Base-by-base conservation (phyloP, 1,140 invertebrate genomes). In the Lepidurus packardi region DNA sequence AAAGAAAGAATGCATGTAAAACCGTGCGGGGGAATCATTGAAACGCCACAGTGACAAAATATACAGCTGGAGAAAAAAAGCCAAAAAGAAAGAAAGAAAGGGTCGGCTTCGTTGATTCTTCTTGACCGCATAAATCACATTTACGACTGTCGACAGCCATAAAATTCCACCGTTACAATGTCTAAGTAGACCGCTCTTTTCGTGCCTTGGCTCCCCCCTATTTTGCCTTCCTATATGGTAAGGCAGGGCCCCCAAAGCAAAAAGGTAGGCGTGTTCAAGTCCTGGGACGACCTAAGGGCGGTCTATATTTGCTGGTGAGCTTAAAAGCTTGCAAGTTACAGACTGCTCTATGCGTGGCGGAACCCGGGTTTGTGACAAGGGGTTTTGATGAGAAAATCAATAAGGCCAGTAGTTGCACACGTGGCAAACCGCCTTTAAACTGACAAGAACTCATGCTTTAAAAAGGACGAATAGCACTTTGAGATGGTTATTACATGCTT, bases 101-200 rank as follows among this genome's bases (percentile, higher is more conserved):
- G 53, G 53, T 65, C 21, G 53, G 53, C 16, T 65, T 21, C 53
- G 53, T 65, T 65, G 53, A 65, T 65, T 65, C 13, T 65, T 65
- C 53, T 65, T 65, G 53, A 65, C 53, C 53, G 53, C 53, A 65
- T 65, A 65, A 65, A 65, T 65, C 53, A 65, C 53, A 9, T 65
- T 65, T 65, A 65, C 53, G 53, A 65, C 53, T 65, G 53, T 65
- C 53, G 53, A 65, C 53, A 65, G 53, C 53, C 53, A 65, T 65
- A 65, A 65, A 65, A 65, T 65, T 65, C 13, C 21, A 21, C 53
- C 53, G 53, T 65, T 65, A 21, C 53, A 65, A 65, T 21, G 53
- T 65, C 53, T 21, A 65, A 65, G 53, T 65, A 65, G 21, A 65
- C 16, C 53, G 16, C 16, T 21, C 53, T 21, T 65, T 21, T 21